Evolutionary conservation across 2,797 vertebrate species (phyloP), one percentile per base, ranked within the genome.

Genomic region (Coccyzus lansbergi): DNA sequence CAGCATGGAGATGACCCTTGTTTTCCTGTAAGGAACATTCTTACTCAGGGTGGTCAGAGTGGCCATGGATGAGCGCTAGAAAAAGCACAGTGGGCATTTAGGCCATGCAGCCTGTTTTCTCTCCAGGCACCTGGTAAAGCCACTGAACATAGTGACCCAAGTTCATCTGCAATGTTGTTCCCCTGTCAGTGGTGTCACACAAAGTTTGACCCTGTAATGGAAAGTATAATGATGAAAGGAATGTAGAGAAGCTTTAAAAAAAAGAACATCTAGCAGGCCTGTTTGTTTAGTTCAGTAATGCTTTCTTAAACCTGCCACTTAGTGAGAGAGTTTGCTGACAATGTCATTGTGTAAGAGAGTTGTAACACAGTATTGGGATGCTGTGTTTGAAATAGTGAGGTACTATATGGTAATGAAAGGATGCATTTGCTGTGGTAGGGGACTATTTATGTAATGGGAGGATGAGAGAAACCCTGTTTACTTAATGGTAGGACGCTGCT

Each of bases 401-500:
- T 52, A 70, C 85, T 88, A 67, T 67, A 18, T 29, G 26, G 74
- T 29, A 42, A 63, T 34, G 75, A 85, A 56, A 59, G 71, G 63
- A 89, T 25, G 90, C 67, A 82, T 60, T 86, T 29, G 46, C 46
- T 71, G 4, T 90, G 81, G 77, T 31, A 87, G 94, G 95, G 62
- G 91, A 49, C 71, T 94, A 86, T 93, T 96, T 92, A 64, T 95
- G 42, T 49, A 34, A 52, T 14, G 75, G 56, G 80, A 52, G 82
- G 71, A 94, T 88, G 86, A 90, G 77, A 95, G 14, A 56, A n/a
- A 22, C 65, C 36, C 68, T 64, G 8, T 94, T 95, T 95, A 49
- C 83, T 90, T 88, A 63, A 13, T 70, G 64, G 93, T 69, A 42
- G 96, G 94, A 88, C 88, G 94, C 92, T 95, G 94, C 92, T 80